Conservation (phyloP, 2,113 vertebrate species). For the Peromyscus californicus region DNA sequence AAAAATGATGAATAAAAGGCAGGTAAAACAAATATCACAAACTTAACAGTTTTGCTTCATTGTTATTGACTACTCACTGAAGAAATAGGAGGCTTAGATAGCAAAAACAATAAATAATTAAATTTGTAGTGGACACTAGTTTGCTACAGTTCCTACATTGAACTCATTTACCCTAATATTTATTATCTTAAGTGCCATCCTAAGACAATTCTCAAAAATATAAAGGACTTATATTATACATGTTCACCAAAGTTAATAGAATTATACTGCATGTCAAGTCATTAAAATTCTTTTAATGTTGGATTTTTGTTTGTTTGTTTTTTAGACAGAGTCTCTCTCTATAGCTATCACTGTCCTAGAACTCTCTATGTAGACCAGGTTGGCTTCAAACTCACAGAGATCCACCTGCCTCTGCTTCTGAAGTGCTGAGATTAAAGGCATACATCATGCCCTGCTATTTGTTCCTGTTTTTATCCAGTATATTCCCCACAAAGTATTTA, state of each 20-base stretch:
- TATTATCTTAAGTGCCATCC: slow-evolving; percentile 29
- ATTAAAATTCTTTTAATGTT: slow-evolving; percentile 32
- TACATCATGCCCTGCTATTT: background rate
- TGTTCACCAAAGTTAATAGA: slow-evolving; percentile 41
- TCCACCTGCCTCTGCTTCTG: background rate
- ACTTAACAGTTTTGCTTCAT: background rate
- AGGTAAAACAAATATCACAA: background rate
- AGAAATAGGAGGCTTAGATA: background rate
- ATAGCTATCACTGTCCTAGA: background rate
- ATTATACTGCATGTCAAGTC: background rate
- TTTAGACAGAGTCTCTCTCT: background rate
- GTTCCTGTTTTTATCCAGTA: background rate
- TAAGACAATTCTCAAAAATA: slow-evolving; percentile 39
- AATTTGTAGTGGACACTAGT: background rate
- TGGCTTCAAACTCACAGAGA: background rate
- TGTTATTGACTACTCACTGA: slow-evolving; percentile 36
- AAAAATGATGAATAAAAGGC: background rate
- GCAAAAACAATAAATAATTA: slow-evolving; percentile 44
- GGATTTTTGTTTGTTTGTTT: too few relatives aligned
- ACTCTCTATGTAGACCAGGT: background rate
- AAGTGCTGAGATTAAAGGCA: background rate
- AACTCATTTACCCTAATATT: slow-evolving; percentile 60
- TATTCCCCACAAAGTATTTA: background rate
- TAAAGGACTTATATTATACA: background rate
- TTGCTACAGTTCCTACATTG: background rate